A percentile compares a stretch with the other conserved stretches of the same genome.
Conservation (phyloP, 2,888 invertebrate genomes). For the Erannis defoliaria region DNA sequence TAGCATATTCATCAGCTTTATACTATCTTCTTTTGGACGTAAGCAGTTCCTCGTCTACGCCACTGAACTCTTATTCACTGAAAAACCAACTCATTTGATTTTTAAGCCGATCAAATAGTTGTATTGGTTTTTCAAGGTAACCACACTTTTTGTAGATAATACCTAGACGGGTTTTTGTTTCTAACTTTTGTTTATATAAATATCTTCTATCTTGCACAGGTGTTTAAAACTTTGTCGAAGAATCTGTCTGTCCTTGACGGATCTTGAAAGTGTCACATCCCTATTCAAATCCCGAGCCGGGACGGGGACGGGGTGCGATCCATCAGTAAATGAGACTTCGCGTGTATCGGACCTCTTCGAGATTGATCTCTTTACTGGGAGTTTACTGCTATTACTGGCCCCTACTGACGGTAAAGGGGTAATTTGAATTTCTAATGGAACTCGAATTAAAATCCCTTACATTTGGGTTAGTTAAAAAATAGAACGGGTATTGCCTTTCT, state of each 20-base stretch:
- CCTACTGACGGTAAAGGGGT: conserved; percentile 36
- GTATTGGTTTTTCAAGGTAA: too few species aligned
- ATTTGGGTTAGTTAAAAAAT: too few species aligned
- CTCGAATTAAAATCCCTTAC: too few species aligned
- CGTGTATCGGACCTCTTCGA: conserved; percentile 60
- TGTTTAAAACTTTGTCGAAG: conserved; percentile 13
- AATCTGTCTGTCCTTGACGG: conserved; percentile 2
- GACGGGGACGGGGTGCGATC: conserved; percentile 47
- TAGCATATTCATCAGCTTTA: too few species aligned
- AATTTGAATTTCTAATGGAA: conserved; percentile 22
- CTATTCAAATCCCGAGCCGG: conserved; percentile 39
- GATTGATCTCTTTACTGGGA: conserved; percentile 64
- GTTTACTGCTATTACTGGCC: conserved; percentile 47
- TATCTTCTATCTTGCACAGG: neutral
- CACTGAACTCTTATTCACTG: too few species aligned
- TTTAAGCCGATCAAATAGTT: too few species aligned
- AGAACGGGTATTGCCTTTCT: too few species aligned
- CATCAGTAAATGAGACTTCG: conserved; percentile 62
- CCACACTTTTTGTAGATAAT: too few species aligned
- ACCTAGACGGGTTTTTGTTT: neutral
- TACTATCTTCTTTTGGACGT: too few species aligned
- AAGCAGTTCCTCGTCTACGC: too few species aligned
- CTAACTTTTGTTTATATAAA: neutral
- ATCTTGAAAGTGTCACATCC: conserved; percentile 33
- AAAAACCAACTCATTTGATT: too few species aligned